These are phyloP conservation scores for Megamerina dolium DNA, from an alignment of 2,888 invertebrate species.

Conservation along the genomic window DNA sequence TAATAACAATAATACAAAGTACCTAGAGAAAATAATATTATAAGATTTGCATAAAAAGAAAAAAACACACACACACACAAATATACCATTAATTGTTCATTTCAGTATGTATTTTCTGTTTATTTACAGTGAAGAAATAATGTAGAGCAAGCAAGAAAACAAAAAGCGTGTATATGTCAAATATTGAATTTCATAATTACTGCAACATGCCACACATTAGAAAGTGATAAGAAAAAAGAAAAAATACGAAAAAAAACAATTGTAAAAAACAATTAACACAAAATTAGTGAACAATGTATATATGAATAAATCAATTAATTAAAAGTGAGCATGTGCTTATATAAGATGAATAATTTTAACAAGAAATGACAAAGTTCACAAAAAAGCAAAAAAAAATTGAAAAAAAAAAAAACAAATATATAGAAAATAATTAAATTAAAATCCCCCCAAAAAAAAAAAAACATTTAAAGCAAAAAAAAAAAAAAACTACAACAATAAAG, in stretches of 20 bases:
- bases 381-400: conserved; percentile 9
- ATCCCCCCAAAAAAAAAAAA: background rate
- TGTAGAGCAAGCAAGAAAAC: no score
- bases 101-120: no score
- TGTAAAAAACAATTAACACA: conserved; percentile 1
- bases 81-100: background rate
- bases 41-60: no score
- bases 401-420: background rate
- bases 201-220: no score
- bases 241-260: background rate
- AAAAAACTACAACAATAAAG: no score
- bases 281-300: conserved; percentile 1
- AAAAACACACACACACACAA: no score
- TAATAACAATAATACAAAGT: background rate
- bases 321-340: background rate
- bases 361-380: background rate
- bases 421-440: conserved; percentile 3
- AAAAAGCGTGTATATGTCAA: no score
- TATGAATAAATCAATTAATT: no score
- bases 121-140: no score
- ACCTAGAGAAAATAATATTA: background rate
- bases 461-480: no score
- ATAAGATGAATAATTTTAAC: background rate
- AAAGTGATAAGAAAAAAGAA: conserved; percentile 1
- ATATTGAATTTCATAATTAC: no score